phyloP scores from a whole-genome alignment of 2,888 invertebrate species.

The Amiota communis region DNA sequence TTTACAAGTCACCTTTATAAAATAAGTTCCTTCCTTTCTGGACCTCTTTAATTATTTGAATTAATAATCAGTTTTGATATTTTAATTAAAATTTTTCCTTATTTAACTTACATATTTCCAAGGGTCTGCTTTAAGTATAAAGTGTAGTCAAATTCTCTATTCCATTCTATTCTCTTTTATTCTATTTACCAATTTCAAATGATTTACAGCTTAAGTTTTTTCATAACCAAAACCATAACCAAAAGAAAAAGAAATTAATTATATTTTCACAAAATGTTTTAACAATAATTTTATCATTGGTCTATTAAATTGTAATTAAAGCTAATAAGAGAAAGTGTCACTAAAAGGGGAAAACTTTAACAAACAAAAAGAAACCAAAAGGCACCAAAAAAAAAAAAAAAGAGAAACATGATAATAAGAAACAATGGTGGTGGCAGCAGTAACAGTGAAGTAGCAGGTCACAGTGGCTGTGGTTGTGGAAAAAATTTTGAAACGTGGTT shows the following conservation, averaged over 20 bases:
- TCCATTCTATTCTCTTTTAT: background rate
- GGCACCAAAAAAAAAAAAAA: background rate
- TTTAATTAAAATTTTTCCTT: too few species aligned
- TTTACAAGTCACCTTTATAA: too few species aligned
- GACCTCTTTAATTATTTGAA: too few species aligned
- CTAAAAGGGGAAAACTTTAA: slow-evolving; percentile 6
- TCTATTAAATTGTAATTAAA: slow-evolving; percentile 52
- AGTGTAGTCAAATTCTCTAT: too few species aligned
- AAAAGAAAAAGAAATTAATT: slow-evolving; percentile 40
- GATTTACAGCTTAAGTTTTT: background rate
- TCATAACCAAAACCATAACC: background rate
- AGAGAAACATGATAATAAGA: background rate
- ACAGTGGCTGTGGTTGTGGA: too few species aligned
- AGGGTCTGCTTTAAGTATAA: too few species aligned
- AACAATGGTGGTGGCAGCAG: background rate
- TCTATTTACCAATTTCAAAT: slow-evolving; percentile 10
- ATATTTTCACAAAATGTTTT: slow-evolving; percentile 39
- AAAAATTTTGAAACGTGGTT: slow-evolving; percentile 20
- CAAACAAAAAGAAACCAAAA: background rate
- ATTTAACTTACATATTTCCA: too few species aligned
- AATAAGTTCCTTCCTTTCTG: too few species aligned
- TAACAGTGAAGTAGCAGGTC: too few species aligned
- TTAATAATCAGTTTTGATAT: too few species aligned
- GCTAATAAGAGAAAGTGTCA: slow-evolving; percentile 44
- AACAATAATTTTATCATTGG: slow-evolving; percentile 50